Evolutionary conservation across 2,113 vertebrate genomes (phyloP).

Genomic region (Sinocyclocheilus maitianheensis): DNA sequence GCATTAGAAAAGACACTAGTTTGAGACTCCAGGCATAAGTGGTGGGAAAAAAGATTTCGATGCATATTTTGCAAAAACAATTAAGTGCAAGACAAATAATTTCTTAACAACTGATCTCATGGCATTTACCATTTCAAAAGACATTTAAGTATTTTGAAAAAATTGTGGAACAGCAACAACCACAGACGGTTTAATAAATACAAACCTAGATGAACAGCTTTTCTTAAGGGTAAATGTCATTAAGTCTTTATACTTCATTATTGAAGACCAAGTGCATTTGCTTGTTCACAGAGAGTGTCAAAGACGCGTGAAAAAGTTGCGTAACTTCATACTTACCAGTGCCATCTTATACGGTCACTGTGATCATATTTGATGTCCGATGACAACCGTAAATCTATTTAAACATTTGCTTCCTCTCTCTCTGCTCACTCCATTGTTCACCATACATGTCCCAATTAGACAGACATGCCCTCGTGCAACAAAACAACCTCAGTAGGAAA

Average conservation of each 20-base stretch:
- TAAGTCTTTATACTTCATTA: not conserved
- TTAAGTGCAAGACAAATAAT: not conserved
- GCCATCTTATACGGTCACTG: not conserved
- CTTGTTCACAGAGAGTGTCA: not conserved
- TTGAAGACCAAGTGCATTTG: not conserved
- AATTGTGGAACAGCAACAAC: not conserved
- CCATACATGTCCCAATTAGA: not conserved
- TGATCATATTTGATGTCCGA: not conserved
- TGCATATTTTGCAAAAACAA: not conserved
- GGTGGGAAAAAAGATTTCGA: not conserved
- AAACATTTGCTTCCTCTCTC: not conserved
- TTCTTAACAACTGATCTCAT: not conserved
- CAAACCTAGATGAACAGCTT: not conserved
- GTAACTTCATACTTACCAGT: not conserved
- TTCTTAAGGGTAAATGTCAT: not conserved
- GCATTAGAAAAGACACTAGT: conserved; percentile 13
- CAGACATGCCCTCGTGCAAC: not conserved
- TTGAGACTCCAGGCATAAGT: conserved; percentile 11
- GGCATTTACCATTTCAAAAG: conserved; percentile 17
- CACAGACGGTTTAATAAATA: not conserved
- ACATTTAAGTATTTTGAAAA: not conserved
- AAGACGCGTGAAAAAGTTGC: not conserved
- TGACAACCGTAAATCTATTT: not conserved
- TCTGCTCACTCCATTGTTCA: not conserved
- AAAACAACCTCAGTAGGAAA: not conserved